Base-by-base conservation (phyloP, 1,140 invertebrate genomes). In the Leptinotarsa defecta region DNA sequence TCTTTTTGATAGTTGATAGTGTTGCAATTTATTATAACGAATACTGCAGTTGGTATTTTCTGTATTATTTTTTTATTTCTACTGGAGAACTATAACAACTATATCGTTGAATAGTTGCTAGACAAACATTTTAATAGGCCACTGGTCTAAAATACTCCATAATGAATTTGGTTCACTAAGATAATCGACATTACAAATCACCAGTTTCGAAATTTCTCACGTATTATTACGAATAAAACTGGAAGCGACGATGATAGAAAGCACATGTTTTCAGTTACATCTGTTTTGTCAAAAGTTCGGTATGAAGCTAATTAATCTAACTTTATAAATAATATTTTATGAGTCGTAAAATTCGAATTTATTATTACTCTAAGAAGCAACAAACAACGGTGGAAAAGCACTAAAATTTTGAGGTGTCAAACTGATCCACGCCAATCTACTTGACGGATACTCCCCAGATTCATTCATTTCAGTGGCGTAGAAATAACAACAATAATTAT, bases 271-370 rank as follows among this genome's bases (percentile, higher is more conserved):
- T 27, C 24, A 65, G 63, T 73, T 73, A 73, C 71, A 73, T 73
- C 34, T 73, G 71, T 73, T 73, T 65, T 62, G 57, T 62, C 71
- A 73, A 73, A 65, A 65, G 27, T 48, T 20, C 64, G 27, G 34
- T 73, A 73, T 64, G 71, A 65, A 19, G 64, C n/a, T 24, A 48
- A 64, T 73, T 48, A 61, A 73, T 62, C 62, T 65, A 71, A 19
- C 64, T 65, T 73, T 73, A 65, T 73, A 73, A 73, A 73, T 73
- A 73, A 73, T 73, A 62, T 73, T 73, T 73, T 65, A 73, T 65
- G 71, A 73, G 71, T 73, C 71, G 62, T 73, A 73, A 73, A 73
- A 73, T 64, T 65, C 48, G 43, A 65, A 73, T 73, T 73, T 73
- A 48, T 73, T 73, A 73, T 73, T 65, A 73, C 71, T 65, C 71